Base-by-base conservation (phyloP, 2,797 vertebrate genomes). In the Prunella strophiata region DNA sequence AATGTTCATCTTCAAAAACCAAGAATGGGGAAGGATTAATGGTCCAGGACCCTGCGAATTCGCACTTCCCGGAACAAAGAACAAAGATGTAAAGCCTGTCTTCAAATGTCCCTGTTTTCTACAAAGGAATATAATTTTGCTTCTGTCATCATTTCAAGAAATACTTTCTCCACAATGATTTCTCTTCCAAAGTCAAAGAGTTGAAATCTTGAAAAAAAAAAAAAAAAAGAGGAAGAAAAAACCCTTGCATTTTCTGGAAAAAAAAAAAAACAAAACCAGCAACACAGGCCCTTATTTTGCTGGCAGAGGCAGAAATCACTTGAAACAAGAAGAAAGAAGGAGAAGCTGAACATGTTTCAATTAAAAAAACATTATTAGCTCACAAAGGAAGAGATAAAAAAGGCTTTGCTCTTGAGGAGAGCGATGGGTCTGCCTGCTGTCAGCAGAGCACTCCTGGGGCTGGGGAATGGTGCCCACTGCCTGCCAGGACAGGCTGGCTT, bases 121-220 rank as follows among this genome's bases (percentile, higher is more conserved):
- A 97, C 94, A 97, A 96, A 97, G 91, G 88, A 93, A 92, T 96
- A 92, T 89, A 97, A 96, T 93, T 97, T 91, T 95, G 89, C 91
- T 97, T 97, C 90, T 96, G 86, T 98, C 95, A 96, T 97, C 92
- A 89, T 84, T 96, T 96, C 84, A 88, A 92, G 90, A 95, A 95
- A 93, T 92, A 93, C 55, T 77, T 94, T 96, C 88, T 85, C 73
- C 71, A 82, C 81, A 95, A 92, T 82, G 62, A 95, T 83, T 88
- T 93, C 73, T 94, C 66, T 66, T 47, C 70, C 48, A 82, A 61
- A 84, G 88, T 65, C 61, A 89, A 91, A 96, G 68, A 91, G 58
- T 32, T 91, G 90, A 97, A 96, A 94, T 96, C 92, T 93, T 86
- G 42, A 76, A 93, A 45, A 38, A 51, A 55, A 36, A n/a, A 25